Evolutionary conservation across 2,888 invertebrate species (phyloP).

Genomic region (Hirudinaria manillensis): DNA sequence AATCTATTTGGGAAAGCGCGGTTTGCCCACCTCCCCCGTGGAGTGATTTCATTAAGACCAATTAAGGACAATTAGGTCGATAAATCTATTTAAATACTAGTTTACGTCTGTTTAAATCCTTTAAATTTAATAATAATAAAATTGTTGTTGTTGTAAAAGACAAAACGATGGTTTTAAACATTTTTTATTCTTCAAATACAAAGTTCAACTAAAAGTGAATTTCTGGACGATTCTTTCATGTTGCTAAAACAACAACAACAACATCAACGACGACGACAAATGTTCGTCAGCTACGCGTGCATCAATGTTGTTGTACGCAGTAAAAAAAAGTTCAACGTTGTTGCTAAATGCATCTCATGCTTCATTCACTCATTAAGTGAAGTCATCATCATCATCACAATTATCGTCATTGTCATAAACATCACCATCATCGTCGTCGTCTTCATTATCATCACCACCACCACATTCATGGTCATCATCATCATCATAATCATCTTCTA

Average conservation of each 20-base stretch:
- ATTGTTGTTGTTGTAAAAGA: no score
- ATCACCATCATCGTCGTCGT: conserved; percentile 22
- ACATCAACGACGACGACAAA: background rate
- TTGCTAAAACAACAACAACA: background rate
- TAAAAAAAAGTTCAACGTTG: background rate
- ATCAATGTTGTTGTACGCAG: background rate
- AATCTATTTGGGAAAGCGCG: background rate
- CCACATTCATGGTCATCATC: background rate
- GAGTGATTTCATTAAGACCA: no score
- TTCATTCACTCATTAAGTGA: background rate
- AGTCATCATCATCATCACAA: conserved; percentile 16
- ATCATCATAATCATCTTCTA: conserved; percentile 21
- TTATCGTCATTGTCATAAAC: conserved; percentile 15
- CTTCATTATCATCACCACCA: background rate
- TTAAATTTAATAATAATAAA: no score
- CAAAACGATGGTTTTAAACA: no score
- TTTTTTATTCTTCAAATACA: no score
- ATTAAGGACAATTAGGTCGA: no score
- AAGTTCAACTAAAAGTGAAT: no score
- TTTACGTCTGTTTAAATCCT: no score
- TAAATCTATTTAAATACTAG: no score
- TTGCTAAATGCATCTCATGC: background rate
- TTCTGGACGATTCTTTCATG: no score
- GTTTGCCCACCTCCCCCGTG: background rate
- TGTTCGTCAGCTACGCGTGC: background rate